phyloP scores from a whole-genome alignment of 2,797 vertebrate species.

The Taeniopygia guttata region DNA sequence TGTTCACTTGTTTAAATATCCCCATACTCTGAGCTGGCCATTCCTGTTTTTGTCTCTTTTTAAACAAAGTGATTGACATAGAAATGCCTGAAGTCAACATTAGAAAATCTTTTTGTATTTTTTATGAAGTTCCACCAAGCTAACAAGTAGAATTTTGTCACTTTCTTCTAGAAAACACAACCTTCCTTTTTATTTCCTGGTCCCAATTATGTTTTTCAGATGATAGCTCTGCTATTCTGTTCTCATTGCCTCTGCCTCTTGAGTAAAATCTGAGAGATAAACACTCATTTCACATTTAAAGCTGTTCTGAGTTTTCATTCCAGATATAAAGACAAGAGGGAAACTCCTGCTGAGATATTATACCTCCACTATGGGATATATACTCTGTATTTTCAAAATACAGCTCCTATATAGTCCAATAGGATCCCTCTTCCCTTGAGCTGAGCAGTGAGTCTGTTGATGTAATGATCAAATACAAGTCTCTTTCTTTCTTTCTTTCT shows the following conservation, averaged over 20 bases:
- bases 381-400: neutral
- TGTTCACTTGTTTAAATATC: neutral
- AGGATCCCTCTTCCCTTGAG: neutral
- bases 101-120: neutral
- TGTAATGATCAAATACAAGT: neutral
- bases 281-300: neutral
- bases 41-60: neutral
- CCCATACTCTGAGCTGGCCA: neutral
- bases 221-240: neutral
- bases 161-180: neutral
- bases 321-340: neutral
- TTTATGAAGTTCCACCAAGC: neutral
- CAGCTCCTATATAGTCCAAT: rapidly evolving
- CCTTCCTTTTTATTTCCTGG: neutral
- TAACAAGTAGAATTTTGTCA: neutral
- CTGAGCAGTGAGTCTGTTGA: rapidly evolving
- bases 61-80: neutral
- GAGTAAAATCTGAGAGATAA: neutral
- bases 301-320: neutral
- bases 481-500: neutral
- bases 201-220: neutral
- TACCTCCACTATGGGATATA: neutral
- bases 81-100: neutral
- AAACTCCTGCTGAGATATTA: neutral
- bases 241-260: neutral